Evolutionary conservation across 2,888 invertebrate genomes (phyloP), one percentile per base, ranked within the genome.

Genomic region (Ectemnius lituratus): DNA sequence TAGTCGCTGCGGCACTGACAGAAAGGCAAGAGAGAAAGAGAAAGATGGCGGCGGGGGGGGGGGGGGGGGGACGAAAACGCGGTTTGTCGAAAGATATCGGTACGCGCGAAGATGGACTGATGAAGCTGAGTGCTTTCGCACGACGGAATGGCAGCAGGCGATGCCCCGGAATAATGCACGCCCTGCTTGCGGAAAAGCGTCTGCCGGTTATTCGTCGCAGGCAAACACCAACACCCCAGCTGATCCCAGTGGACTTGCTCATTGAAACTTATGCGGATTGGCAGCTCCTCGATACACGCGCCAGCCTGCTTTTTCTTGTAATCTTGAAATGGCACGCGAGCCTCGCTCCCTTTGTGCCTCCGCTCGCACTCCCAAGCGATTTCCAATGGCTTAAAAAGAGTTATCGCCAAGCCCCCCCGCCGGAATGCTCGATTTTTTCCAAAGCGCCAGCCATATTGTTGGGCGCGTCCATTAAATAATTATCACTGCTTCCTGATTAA

Each of bases 251-350:
- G 79, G 75, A n/a, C 62, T 4, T 16, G 23, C 57, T 72, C 67
- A 72, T 79, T 79, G 79, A 75, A 75, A 75, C 28, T 47, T 65
- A 62, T 28, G 4, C 52, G 70, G 79, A 75, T 72, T 67, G 75
- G 59, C 65, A 62, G 62, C 66, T 67, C 69, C 69, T 70, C 72
- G 72, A 79, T 75, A 71, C 67, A 47, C 70, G 47, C 37, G 52
- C 52, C 16, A 16, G 14, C 52, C 49, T 52, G 64, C 61, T 74
- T 11, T 37, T 78, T 67, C 69, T 75, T 59, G 71, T 75, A 79
- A 79, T 79, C 78, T 70, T 65, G 67, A 79, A 72, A 75, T 79
- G 69, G 64, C 75, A 37, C 37, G 67, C 46, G 58, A 72, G 60
- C 46, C 61, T 60, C 64, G 49, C 62, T 13, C 18, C 52, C 56